Evolutionary conservation across 2,113 vertebrate species (phyloP).

Genomic region (Copsychus sechellarum): DNA sequence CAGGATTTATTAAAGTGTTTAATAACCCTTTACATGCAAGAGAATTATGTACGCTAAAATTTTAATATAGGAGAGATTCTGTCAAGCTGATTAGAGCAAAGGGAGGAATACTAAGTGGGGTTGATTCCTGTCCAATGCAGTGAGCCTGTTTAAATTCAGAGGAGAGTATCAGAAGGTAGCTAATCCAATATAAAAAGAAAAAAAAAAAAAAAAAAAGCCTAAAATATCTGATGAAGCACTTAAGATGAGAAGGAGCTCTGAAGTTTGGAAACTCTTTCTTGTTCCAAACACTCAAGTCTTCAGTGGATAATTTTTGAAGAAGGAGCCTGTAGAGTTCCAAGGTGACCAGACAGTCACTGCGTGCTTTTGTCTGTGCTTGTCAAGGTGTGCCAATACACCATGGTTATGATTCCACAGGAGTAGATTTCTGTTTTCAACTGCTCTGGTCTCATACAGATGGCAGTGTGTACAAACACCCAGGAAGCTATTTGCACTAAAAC

Average conservation of each 20-base stretch:
- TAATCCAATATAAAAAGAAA: neutral
- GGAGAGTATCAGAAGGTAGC: neutral
- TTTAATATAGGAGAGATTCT: constrained; percentile 13
- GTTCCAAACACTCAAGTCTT: neutral
- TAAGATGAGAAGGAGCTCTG: neutral
- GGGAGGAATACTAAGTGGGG: neutral
- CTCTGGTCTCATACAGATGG: neutral
- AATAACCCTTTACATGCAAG: constrained; percentile 35
- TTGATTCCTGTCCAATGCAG: neutral
- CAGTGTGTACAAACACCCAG: neutral
- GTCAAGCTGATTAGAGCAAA: constrained; percentile 32
- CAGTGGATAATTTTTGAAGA: neutral
- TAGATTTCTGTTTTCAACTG: neutral
- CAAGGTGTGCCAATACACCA: neutral
- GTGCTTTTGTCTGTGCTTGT: neutral
- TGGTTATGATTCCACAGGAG: accelerated
- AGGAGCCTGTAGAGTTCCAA: neutral
- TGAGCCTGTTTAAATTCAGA: neutral
- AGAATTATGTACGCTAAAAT: neutral
- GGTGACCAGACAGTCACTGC: neutral
- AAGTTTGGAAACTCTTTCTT: neutral
- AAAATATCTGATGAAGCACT: neutral
- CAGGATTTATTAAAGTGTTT: constrained; percentile 44
- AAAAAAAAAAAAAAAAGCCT: neutral
- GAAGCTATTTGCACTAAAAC: neutral